A percentile compares a stretch with the other conserved stretches of the same genome.
These are phyloP conservation scores for Neodiprion fabricii DNA, from an alignment of 1,140 invertebrate genomes.

Conservation along the genomic window DNA sequence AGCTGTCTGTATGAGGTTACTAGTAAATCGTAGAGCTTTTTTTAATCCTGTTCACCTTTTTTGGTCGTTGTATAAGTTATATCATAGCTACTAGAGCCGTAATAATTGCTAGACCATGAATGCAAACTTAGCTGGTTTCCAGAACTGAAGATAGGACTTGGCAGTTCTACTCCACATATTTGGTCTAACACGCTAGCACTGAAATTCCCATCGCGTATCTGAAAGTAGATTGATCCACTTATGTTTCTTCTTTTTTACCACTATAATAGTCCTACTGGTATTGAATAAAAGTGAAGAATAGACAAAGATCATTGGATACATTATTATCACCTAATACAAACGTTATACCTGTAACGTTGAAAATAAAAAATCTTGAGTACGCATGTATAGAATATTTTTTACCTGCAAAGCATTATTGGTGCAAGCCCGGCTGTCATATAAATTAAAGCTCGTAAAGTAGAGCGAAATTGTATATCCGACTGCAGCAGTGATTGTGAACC, in stretches of 20 bases:
- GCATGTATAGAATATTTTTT: conserved; percentile 10
- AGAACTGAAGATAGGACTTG: conserved; percentile 68
- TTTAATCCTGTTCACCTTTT: conserved; percentile 54
- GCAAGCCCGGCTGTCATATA: conserved; percentile 57
- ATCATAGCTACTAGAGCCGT: conserved; percentile 61
- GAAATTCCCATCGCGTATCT: conserved; percentile 65
- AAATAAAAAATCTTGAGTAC: too few relatives aligned
- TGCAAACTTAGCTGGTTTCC: conserved; percentile 67
- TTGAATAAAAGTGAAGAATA: too few relatives aligned
- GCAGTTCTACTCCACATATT: conserved; percentile 49
- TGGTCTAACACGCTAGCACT: conserved; percentile 51
- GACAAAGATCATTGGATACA: too few relatives aligned
- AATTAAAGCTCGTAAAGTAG: conserved; percentile 62
- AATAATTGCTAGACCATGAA: conserved; percentile 33
- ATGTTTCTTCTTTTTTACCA: too few relatives aligned
- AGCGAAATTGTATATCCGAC: conserved; percentile 69
- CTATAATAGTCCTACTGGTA: too few relatives aligned
- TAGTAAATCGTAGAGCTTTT: conserved; percentile 15
- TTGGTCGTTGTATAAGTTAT: conserved; percentile 71
- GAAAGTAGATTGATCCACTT: conserved; percentile 29
- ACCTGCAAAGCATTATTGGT: conserved; percentile 42
- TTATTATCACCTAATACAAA: too few relatives aligned
- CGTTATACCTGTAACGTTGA: too few relatives aligned
- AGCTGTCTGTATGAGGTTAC: neutral
- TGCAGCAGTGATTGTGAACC: conserved; percentile 65